Conservation (phyloP, 1,140 invertebrate genomes). For the Ericerus pela region DNA sequence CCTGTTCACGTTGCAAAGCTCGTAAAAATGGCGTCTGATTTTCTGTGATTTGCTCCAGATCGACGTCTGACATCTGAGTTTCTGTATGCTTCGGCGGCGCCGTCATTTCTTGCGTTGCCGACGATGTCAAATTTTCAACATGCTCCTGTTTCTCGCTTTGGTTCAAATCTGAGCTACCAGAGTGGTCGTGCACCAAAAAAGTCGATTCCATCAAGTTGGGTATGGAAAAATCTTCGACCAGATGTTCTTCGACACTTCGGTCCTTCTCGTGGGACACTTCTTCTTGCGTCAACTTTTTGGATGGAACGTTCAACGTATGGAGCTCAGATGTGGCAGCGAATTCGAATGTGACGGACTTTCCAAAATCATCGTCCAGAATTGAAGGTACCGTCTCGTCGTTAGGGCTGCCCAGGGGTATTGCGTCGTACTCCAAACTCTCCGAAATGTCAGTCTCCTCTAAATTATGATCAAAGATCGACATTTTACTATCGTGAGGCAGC, state of each 20-base stretch:
- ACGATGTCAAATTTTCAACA: neutral
- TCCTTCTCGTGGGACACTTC: neutral
- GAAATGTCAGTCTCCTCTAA: conserved; percentile 1
- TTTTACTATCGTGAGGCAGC: neutral
- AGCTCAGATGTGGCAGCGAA: too few relatives aligned
- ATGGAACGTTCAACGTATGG: too few relatives aligned
- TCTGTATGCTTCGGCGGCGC: neutral
- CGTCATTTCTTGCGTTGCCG: neutral
- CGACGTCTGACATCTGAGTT: neutral
- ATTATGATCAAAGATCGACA: too few relatives aligned
- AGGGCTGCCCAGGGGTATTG: neutral
- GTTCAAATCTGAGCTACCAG: neutral
- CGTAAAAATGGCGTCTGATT: neutral
- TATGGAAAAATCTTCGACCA: neutral
- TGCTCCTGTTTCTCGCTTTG: too few relatives aligned
- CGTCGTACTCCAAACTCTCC: conserved; percentile 2
- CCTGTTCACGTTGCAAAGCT: neutral
- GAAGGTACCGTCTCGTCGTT: neutral
- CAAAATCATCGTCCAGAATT: too few relatives aligned
- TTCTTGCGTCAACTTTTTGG: neutral
- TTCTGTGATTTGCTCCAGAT: neutral
- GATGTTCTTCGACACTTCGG: neutral
- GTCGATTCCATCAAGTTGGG: neutral
- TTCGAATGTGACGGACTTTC: too few relatives aligned
- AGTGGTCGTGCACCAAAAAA: neutral